phyloP scores from a whole-genome alignment of 1,140 invertebrate genomes.

The Philotrypesis tridentata region DNA sequence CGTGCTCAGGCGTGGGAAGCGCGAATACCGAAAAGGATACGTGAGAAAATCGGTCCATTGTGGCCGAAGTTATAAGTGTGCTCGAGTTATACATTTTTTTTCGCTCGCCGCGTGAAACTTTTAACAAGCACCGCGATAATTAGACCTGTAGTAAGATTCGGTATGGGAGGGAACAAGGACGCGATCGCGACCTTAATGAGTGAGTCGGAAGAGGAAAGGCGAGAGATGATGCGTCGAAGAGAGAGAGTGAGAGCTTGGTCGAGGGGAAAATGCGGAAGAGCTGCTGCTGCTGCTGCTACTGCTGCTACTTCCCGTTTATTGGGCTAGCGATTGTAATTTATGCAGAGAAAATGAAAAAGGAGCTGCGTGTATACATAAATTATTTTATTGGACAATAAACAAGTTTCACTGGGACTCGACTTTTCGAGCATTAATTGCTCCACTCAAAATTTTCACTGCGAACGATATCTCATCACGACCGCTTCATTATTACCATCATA shows the following conservation, averaged over 20 bases:
- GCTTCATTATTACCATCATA: conserved; percentile 41
- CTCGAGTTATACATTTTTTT: conserved; percentile 5
- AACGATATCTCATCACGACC: neutral
- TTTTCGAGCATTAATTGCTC: neutral
- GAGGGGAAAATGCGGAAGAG: neutral
- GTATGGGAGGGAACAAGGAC: conserved; percentile 66
- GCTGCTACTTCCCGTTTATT: neutral
- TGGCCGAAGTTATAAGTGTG: neutral
- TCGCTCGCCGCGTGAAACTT: conserved; percentile 26
- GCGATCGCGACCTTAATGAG: conserved; percentile 66
- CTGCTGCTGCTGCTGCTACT: too few species aligned
- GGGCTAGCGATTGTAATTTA: neutral
- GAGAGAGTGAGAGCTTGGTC: neutral
- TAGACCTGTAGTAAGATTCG: conserved; percentile 57
- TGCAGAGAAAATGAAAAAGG: neutral
- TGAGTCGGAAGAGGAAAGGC: neutral
- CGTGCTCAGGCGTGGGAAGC: conserved; percentile 7
- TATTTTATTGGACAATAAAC: neutral
- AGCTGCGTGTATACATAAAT: neutral
- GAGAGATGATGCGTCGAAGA: neutral
- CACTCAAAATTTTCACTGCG: conserved; percentile 14
- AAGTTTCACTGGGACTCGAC: neutral
- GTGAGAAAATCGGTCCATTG: conserved; percentile 56
- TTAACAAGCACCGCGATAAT: conserved; percentile 59
- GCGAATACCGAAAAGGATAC: conserved; percentile 39